Conservation (phyloP, 2,888 invertebrate genomes). For the Fragum whitleyi region DNA sequence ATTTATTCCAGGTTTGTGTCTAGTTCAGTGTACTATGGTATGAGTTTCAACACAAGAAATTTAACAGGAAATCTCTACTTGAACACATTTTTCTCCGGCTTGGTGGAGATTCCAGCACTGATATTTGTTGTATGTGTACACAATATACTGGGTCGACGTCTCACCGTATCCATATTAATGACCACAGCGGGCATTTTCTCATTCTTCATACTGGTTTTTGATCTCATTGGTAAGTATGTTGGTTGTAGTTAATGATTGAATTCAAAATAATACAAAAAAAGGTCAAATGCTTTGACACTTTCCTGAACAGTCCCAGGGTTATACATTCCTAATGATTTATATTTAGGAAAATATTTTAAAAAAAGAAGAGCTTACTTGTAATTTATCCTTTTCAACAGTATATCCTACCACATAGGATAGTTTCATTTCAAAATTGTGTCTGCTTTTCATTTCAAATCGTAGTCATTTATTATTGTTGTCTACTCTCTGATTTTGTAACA, state of each 20-base stretch:
- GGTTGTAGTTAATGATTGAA: not conserved
- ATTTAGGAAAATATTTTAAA: not conserved
- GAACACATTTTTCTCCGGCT: conserved; percentile 82
- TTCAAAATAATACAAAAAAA: no score
- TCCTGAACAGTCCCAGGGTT: not conserved
- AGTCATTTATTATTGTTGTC: no score
- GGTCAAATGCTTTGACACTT: not conserved
- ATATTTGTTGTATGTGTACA: conserved; percentile 80
- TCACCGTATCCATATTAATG: conserved; percentile 77
- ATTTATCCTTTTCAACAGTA: no score
- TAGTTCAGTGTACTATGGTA: conserved; percentile 83
- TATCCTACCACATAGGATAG: no score
- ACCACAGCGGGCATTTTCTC: conserved; percentile 77
- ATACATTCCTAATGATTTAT: no score
- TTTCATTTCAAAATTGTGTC: no score
- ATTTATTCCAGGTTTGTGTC: conserved; percentile 80
- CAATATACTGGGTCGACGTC: conserved; percentile 80
- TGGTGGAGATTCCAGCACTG: conserved; percentile 83
- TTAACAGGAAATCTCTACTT: conserved; percentile 81
- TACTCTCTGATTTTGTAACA: no score
- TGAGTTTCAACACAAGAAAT: conserved; percentile 79
- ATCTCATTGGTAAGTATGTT: conserved; percentile 73
- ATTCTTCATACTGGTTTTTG: conserved; percentile 78
- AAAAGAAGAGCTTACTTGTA: conserved; percentile 10
- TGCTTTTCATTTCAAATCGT: no score